Evolutionary conservation across 2,113 vertebrate species (phyloP), one percentile per base, ranked within the genome.

Genomic region (Hymenochirus boettgeri): DNA sequence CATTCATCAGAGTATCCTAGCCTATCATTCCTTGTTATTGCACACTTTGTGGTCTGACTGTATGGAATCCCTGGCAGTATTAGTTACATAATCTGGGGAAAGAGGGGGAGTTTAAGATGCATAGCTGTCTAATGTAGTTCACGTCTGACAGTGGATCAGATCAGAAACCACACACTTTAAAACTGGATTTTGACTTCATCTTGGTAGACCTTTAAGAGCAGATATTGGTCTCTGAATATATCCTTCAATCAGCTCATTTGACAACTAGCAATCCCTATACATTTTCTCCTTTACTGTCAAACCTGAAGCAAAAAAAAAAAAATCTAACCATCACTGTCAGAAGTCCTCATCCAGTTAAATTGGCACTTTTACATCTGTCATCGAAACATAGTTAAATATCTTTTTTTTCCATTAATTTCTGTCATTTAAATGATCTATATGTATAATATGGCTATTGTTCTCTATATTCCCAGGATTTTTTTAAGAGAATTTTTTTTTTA

Each of bases 281-380:
- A 53, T 51, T 52, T 47, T 42, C 46, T 60, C 48, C 64, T 51
- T 66, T 29, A 60, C 65, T 69, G 57, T 69, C 65, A 60, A 60
- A 60, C 12, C 51, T 67, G 64, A 67, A 39, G 55, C 23, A 55
- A 51, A 25, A 19, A n/a, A 27, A 52, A 50, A 58, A 52, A 18
- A 31, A 23, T 47, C 21, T 29, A 17, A 69, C 25, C 51, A 53
- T 58, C 42, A 31, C 62, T 47, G 37, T 22, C 54, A 57, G 27
- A 65, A 57, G 48, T 53, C 47, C 37, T 23, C 47, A 60, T 48
- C 56, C 47, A 25, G 47, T 69, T n/a, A 69, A 69, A 69, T 60
- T 69, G 65, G 47, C 56, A 58, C 65, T 69, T 69, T 42, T 60
- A 59, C 25, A 51, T 26, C 57, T 69, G 65, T 69, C 65, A 69